A percentile compares a stretch with the other conserved stretches of the same genome.
phyloP scores from a whole-genome alignment of 2,797 vertebrate genomes.

The Gallinago nigripennis region DNA sequence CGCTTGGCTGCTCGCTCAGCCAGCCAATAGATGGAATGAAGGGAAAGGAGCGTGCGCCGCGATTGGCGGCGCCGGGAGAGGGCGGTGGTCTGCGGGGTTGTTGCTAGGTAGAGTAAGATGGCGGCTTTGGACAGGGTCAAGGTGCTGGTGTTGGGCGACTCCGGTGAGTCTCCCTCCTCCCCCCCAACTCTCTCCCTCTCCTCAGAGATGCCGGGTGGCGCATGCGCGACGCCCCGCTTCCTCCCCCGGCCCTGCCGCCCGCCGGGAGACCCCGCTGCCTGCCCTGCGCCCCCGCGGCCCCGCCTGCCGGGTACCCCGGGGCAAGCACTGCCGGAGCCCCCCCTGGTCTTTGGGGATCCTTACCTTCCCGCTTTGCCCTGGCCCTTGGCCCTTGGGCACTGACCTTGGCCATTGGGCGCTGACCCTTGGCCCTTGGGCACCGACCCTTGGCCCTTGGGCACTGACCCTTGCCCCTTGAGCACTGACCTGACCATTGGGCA shows the following conservation, averaged over 20 bases:
- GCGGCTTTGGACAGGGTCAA: conserved; percentile 94
- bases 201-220: not conserved
- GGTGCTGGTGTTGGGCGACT: conserved; percentile 95
- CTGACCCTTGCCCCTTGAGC: too few species aligned
- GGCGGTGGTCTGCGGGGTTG: not conserved
- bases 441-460: too few species aligned
- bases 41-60: rapidly evolving
- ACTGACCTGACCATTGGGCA: too few species aligned
- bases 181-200: too few species aligned
- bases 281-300: rapidly evolving
- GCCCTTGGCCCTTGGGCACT: too few species aligned
- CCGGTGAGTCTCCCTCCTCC: conserved; percentile 79
- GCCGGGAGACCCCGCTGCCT: rapidly evolving
- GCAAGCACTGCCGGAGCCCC: not conserved
- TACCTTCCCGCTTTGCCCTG: too few species aligned
- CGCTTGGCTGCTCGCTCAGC: rapidly evolving
- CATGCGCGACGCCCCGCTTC: not conserved
- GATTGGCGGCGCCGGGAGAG: not conserved
- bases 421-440: too few species aligned
- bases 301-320: rapidly evolving
- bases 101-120: conserved; percentile 76
- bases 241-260: rapidly evolving
- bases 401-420: too few species aligned
- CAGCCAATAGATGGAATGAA: not conserved
- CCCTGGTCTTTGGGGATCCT: rapidly evolving